These are phyloP conservation scores for Dendrolimus punctatus DNA, from an alignment of 1,140 invertebrate genomes.

Conservation along the genomic window DNA sequence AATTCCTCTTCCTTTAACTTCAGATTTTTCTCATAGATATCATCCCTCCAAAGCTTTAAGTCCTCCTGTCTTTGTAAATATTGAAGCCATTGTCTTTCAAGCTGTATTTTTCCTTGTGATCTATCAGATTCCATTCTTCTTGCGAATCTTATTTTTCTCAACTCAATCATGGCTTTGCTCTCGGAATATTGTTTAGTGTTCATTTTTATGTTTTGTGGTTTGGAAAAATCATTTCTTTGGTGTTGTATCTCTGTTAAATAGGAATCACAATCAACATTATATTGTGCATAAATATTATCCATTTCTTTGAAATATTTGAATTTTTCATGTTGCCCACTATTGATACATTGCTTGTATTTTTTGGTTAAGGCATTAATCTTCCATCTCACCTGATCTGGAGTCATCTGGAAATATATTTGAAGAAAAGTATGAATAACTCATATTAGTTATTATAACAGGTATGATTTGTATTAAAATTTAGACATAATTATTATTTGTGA, in stretches of 20 bases:
- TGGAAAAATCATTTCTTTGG: conserved; percentile 18
- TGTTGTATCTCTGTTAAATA: conserved; percentile 20
- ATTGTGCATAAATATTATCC: conserved; percentile 30
- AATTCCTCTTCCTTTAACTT: conserved; percentile 29
- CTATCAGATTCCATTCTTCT: conserved; percentile 33
- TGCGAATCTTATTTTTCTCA: conserved; percentile 32
- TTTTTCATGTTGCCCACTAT: conserved; percentile 25
- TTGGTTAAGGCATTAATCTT: conserved; percentile 37
- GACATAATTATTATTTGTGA: no score
- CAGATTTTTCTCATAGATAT: conserved; percentile 24
- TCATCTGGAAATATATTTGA: conserved; percentile 20
- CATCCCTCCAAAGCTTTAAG: conserved; percentile 20
- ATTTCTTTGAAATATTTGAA: conserved; percentile 37
- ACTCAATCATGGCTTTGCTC: conserved; percentile 30
- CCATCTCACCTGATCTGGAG: conserved; percentile 33
- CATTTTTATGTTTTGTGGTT: conserved; percentile 4
- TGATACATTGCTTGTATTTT: conserved; percentile 32
- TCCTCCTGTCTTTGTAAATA: conserved; percentile 31
- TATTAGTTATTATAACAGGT: no score
- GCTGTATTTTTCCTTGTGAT: conserved; percentile 28
- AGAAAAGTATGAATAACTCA: background rate
- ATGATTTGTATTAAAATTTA: no score
- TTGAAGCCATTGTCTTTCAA: conserved; percentile 39
- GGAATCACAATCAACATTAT: conserved; percentile 29
- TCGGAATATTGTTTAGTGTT: conserved; percentile 11